Base-by-base conservation (phyloP, 2,113 vertebrate species). In the Mirounga angustirostris region DNA sequence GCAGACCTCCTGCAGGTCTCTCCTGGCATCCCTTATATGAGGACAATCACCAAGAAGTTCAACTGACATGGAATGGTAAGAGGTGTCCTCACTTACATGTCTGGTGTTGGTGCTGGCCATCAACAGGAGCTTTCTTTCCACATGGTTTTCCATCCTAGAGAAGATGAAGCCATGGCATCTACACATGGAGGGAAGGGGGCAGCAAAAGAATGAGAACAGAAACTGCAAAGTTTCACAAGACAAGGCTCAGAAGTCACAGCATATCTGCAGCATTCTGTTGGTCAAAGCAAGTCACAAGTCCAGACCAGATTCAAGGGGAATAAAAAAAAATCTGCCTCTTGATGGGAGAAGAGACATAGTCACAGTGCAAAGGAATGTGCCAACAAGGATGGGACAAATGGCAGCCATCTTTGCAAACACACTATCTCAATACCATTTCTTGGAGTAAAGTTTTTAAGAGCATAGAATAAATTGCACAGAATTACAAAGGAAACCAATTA, bases 401-500 rank as follows among this genome's bases (percentile, higher is more conserved):
- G 43, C 10, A 52, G 50, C 50, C 28, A 61, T 43, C 8, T 61
- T 26, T 63, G 14, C 16, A 84, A 84, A 84, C 0, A 33, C n/a
- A 21, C 36, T 58, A 52, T 30, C 26, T n/a, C 79, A 58, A 58
- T 67, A 63, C 4, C 21, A 52, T 26, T 76, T 89, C 12, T 82
- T 80, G 4, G 8, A 79, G 8, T n/a, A 50, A 76, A 69, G 21
- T 63, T 83, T 95, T 69, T 78, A 73, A 92, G 76, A 93, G n/a
- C 28, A 40, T 79, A 59, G 79, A 93, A 50, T 63, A 67, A 95
- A 92, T 21, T 73, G 7, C 21, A 71, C 15, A 78, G 16, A 83
- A 87, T 63, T 79, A 22, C 52, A 91, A 95, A 61, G 12, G n/a
- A 85, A 91, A 83, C 1, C 9, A 93, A 11, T 76, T 61, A 43